Evolutionary conservation across 2,888 invertebrate genomes (phyloP), one percentile per base, ranked within the genome.

Genomic region (Andrena dorsata): DNA sequence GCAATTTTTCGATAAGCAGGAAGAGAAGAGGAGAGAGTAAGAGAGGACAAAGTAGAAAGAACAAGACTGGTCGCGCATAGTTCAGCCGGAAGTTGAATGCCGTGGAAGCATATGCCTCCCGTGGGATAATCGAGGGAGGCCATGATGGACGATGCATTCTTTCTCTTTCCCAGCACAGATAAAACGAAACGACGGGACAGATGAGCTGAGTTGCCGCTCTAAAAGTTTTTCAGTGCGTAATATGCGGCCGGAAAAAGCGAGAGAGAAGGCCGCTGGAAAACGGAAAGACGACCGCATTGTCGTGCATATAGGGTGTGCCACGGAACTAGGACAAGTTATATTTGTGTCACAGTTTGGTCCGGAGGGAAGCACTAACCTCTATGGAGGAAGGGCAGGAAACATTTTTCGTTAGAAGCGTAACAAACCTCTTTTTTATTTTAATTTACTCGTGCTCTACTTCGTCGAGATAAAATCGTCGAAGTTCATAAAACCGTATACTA

Each of bases 61-160:
- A 66, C 47, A 68, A 23, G 63, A 28, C 26, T 51, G 68, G 64
- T 35, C 28, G 63, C n/a, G 64, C 28, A 61, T 71, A 68, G 70
- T 80, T 76, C 74, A 68, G 58, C 72, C 76, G 70, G 80, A 82
- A 80, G 53, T 35, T 63, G 72, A 77, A 78, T 75, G 68, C 71
- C 69, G 69, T 61, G 72, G 56, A 61, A 53, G 73, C 63, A 56
- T 68, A 80, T 77, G 73, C 71, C 80, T 88, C 86, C 85, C 86
- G 63, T 51, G 86, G 88, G 87, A 88, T 88, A 89, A 90, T 90
- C 88, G 82, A 83, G 86, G 81, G 82, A 83, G 81, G 70, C 64
- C 61, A 83, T 88, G 89, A 90, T 85, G 86, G 82, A 89, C 88
- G 88, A 85, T 80, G 84, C 84, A 72, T 79, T 86, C 79, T 75